A percentile compares a stretch with the other conserved stretches of the same genome.
Conservation (phyloP, 2,113 vertebrate genomes). For the Fregata magnificens region DNA sequence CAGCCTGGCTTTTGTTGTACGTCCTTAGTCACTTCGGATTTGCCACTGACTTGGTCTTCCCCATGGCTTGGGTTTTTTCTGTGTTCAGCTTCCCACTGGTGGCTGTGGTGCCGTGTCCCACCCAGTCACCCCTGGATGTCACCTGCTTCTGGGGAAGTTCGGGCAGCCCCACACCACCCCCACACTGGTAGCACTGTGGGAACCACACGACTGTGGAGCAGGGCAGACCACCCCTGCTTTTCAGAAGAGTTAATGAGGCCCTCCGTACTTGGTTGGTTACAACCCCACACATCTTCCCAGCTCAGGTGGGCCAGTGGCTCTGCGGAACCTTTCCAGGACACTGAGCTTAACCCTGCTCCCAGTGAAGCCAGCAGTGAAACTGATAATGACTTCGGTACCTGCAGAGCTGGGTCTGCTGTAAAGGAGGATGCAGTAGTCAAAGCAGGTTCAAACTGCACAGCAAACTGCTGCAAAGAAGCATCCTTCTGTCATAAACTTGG, state of each 20-base stretch:
- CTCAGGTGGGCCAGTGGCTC: neutral
- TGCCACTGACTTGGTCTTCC: neutral
- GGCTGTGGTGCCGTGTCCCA: neutral
- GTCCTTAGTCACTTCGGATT: rapidly evolving
- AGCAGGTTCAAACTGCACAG: neutral
- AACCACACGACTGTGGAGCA: neutral
- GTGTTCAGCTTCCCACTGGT: rapidly evolving
- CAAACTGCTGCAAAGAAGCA: neutral
- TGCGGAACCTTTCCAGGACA: neutral
- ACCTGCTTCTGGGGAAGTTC: neutral
- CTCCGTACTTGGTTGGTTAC: neutral
- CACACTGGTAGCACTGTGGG: neutral
- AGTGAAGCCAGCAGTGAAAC: neutral
- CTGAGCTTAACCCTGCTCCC: neutral
- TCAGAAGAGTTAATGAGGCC: neutral
- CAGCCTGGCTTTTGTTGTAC: neutral
- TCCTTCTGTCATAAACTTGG: neutral
- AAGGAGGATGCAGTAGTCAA: neutral
- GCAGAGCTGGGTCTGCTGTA: neutral
- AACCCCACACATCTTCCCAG: neutral
- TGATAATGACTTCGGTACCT: rapidly evolving
- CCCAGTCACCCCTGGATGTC: rapidly evolving
- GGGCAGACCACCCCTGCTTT: neutral
- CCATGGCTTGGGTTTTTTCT: rapidly evolving
- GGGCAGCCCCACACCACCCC: neutral